Conservation (phyloP, 1,140 invertebrate species). For the Trialeurodes vaporariorum region DNA sequence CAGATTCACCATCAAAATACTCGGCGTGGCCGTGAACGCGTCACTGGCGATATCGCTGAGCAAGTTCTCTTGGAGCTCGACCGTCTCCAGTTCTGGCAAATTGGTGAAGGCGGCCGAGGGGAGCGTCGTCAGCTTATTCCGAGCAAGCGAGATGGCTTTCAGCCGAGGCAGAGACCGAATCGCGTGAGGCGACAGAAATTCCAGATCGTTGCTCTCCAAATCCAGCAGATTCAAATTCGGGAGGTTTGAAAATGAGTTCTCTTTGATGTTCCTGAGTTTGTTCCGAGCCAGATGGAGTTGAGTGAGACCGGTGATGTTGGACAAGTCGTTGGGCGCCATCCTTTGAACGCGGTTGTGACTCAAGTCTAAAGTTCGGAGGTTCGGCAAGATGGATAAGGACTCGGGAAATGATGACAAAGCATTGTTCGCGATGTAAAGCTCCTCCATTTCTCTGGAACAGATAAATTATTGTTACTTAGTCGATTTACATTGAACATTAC, state of each 20-base stretch:
- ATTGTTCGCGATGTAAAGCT: slow-evolving; percentile 67
- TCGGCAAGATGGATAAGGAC: slow-evolving; percentile 51
- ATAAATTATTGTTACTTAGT: no score
- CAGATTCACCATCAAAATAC: slow-evolving; percentile 66
- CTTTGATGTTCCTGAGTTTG: slow-evolving; percentile 53
- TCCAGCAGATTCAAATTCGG: slow-evolving; percentile 57
- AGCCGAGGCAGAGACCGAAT: slow-evolving; percentile 62
- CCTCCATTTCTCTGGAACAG: slow-evolving; percentile 46
- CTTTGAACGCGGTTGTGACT: slow-evolving; percentile 57
- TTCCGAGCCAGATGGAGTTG: slow-evolving; percentile 58
- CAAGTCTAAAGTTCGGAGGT: slow-evolving; percentile 56
- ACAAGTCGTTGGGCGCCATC: slow-evolving; percentile 32
- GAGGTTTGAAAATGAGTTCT: slow-evolving; percentile 58
- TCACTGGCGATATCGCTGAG: slow-evolving; percentile 54
- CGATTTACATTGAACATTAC: no score
- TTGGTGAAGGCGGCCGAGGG: slow-evolving; percentile 63
- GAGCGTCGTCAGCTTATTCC: slow-evolving; percentile 35
- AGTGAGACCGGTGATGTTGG: slow-evolving; percentile 45
- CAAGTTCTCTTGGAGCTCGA: slow-evolving; percentile 71
- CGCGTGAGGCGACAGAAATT: slow-evolving; percentile 59
- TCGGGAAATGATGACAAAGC: slow-evolving; percentile 55
- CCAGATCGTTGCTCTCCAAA: slow-evolving; percentile 69
- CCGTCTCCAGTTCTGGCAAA: slow-evolving; percentile 53
- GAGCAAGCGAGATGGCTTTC: slow-evolving; percentile 59
- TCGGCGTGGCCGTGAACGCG: slow-evolving; percentile 63